Conservation (phyloP, 2,888 invertebrate species). For the Metallyticus violacea region DNA sequence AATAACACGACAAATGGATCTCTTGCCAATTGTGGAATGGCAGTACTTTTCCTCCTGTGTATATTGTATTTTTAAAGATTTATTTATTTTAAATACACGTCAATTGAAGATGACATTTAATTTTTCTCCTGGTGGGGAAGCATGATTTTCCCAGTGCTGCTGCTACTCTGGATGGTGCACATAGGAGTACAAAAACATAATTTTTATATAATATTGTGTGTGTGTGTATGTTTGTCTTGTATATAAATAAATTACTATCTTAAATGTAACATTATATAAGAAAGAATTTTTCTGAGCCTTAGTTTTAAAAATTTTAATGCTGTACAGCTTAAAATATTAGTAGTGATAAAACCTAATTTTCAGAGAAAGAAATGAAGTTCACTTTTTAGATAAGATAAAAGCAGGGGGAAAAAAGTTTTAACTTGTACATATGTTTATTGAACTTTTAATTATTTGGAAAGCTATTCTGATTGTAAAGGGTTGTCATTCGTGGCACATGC, state of each 20-base stretch:
- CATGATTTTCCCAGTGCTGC: neutral
- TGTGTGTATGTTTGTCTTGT: slow-evolving; percentile 1
- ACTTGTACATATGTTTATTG: slow-evolving; percentile 25
- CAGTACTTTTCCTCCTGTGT: neutral
- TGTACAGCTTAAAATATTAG: slow-evolving; percentile 22
- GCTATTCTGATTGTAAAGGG: slow-evolving; percentile 20
- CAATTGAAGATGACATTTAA: neutral
- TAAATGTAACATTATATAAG: slow-evolving; percentile 14
- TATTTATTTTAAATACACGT: neutral
- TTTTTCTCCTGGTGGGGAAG: neutral
- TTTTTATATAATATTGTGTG: slow-evolving; percentile 40
- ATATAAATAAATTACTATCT: slow-evolving; percentile 18
- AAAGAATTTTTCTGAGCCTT: slow-evolving; percentile 11
- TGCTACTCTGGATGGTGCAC: slow-evolving; percentile 27
- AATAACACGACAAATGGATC: neutral
- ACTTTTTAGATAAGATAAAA: slow-evolving; percentile 7
- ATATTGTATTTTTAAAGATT: neutral
- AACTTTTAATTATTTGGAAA: slow-evolving; percentile 24
- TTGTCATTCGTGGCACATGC: neutral
- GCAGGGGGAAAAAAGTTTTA: slow-evolving; percentile 18
- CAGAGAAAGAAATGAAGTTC: slow-evolving; percentile 14
- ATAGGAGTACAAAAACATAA: slow-evolving; percentile 32
- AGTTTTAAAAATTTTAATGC: slow-evolving; percentile 10
- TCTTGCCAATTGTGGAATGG: neutral
- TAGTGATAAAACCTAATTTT: slow-evolving; percentile 15